A percentile compares a stretch with the other conserved stretches of the same genome.
Evolutionary conservation across 2,113 vertebrate species (phyloP).

Genomic region (Equus quagga): DNA sequence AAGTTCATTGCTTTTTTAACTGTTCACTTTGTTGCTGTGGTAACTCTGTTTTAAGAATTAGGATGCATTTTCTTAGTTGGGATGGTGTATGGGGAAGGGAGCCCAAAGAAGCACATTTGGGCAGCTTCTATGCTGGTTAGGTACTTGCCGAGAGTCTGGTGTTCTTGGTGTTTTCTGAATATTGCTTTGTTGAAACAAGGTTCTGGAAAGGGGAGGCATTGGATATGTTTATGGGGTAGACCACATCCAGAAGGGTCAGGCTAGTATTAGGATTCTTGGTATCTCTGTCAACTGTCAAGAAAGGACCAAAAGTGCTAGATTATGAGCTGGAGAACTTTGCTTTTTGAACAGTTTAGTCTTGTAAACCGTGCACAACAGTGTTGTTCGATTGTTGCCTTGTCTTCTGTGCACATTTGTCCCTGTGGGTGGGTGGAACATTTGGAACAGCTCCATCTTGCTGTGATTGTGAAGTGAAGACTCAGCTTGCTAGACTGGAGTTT

Average conservation of each 20-base stretch:
- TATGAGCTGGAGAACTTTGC: not conserved
- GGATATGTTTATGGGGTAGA: not conserved
- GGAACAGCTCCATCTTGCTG: not conserved
- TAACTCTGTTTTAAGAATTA: conserved; percentile 72
- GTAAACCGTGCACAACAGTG: not conserved
- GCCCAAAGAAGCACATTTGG: not conserved
- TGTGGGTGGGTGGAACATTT: not conserved
- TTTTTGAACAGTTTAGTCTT: not conserved
- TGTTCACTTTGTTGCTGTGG: conserved; percentile 79
- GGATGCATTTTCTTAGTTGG: conserved; percentile 44
- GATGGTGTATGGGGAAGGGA: not conserved
- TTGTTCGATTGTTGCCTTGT: not conserved
- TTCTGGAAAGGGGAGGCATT: not conserved
- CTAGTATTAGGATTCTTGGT: not conserved
- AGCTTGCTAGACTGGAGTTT: not conserved
- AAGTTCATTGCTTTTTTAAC: conserved; percentile 70
- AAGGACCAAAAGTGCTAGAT: not conserved
- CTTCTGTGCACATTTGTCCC: not conserved
- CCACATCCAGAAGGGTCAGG: not conserved
- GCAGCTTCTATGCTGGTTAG: not conserved
- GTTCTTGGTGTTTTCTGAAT: conserved; percentile 1
- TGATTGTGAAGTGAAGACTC: not conserved
- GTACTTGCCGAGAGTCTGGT: not conserved
- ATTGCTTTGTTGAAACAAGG: conserved; percentile 11
- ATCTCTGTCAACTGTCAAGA: not conserved